phyloP scores from a whole-genome alignment of 2,888 invertebrate genomes.

The Drosophila pseudotalamancana region DNA sequence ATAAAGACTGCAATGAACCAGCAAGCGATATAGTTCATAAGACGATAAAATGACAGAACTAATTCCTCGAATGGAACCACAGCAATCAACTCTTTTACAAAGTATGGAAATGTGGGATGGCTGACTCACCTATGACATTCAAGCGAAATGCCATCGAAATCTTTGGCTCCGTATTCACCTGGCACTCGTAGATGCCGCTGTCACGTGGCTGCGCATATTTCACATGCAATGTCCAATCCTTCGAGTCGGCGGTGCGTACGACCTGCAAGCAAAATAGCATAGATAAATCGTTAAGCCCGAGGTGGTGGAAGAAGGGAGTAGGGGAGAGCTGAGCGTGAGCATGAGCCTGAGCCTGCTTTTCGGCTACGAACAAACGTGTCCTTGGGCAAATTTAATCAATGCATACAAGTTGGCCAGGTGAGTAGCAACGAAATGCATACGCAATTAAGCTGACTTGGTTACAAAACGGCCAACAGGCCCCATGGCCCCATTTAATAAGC shows the following conservation, averaged over 20 bases:
- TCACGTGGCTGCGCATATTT: conserved; percentile 94
- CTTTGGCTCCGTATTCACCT: conserved; percentile 92
- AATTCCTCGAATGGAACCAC: too few species aligned
- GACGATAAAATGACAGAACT: too few species aligned
- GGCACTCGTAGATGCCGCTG: conserved; percentile 88
- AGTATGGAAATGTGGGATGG: not conserved
- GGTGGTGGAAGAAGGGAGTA: not conserved
- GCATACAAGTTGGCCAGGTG: conserved; percentile 56
- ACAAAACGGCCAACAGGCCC: conserved; percentile 52
- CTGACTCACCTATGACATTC: conserved; percentile 90
- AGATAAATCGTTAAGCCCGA: conserved; percentile 55
- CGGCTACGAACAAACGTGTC: conserved; percentile 25
- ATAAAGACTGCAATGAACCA: too few species aligned
- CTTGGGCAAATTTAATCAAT: conserved; percentile 75
- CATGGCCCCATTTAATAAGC: conserved; percentile 66
- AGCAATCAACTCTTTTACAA: too few species aligned
- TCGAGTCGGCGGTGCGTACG: conserved; percentile 88
- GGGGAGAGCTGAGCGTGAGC: not conserved
- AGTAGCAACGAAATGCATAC: conserved; percentile 61
- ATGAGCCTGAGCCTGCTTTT: not conserved
- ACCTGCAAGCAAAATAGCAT: conserved; percentile 73
- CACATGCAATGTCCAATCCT: conserved; percentile 95
- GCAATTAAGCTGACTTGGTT: conserved; percentile 72
- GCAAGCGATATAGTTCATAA: too few species aligned
- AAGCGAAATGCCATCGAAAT: conserved; percentile 94